Evolutionary conservation across 2,797 vertebrate genomes (phyloP).

Genomic region (Dermochelys coriacea): DNA sequence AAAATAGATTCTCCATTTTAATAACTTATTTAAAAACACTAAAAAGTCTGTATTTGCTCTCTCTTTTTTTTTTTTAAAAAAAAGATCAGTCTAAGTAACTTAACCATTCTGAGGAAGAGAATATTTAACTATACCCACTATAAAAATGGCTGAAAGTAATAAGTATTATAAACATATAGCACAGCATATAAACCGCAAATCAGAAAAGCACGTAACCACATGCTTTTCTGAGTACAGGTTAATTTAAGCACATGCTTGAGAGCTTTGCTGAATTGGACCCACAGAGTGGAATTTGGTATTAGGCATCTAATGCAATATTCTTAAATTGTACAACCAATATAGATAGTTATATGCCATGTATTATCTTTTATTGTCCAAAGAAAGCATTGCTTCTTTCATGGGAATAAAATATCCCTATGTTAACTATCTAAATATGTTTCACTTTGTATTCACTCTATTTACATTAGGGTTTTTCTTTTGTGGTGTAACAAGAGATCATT

Average conservation of each 20-base stretch:
- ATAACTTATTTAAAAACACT: no score
- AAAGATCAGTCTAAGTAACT: rapidly evolving
- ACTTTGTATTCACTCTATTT: no score
- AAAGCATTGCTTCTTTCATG: not conserved
- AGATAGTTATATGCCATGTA: rapidly evolving
- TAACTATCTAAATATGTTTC: no score
- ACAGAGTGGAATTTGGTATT: not conserved
- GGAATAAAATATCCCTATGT: not conserved
- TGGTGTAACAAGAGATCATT: not conserved
- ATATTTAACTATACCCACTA: no score
- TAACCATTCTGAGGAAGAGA: no score
- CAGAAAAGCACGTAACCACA: no score
- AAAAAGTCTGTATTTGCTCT: rapidly evolving
- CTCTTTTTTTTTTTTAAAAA: not conserved
- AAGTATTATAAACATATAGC: no score
- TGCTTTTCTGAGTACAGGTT: not conserved
- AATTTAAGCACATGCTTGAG: not conserved
- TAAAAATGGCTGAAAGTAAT: no score
- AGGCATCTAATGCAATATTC: not conserved
- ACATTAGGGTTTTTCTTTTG: not conserved
- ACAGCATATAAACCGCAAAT: no score
- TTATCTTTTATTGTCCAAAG: not conserved
- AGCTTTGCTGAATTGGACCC: not conserved
- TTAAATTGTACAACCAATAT: rapidly evolving
- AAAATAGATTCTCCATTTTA: no score